phyloP scores from a whole-genome alignment of 2,113 vertebrate genomes.

The Sebastes fasciatus region DNA sequence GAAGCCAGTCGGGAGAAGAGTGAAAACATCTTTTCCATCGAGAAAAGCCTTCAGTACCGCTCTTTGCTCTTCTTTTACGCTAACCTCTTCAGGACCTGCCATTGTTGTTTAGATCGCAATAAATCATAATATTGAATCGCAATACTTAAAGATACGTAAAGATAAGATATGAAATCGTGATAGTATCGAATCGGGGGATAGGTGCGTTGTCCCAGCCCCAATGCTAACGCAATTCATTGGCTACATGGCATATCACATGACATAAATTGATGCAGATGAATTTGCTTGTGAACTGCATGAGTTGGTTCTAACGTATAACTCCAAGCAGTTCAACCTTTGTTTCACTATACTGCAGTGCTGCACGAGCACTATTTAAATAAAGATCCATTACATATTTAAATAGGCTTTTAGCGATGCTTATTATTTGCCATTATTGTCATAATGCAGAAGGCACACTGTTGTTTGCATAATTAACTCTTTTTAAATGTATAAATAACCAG shows the following conservation, averaged over 20 bases:
- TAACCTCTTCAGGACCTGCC: no score
- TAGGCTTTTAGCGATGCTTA: neutral
- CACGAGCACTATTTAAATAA: neutral
- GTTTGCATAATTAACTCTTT: slow-evolving; percentile 1
- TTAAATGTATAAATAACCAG: neutral
- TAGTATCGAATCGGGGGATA: no score
- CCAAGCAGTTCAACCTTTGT: neutral
- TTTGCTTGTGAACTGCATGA: neutral
- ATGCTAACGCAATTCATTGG: neutral
- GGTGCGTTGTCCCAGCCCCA: no score
- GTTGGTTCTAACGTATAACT: neutral
- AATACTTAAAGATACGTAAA: no score
- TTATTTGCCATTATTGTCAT: neutral
- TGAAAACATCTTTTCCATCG: no score
- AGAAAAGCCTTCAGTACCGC: no score
- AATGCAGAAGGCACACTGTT: neutral
- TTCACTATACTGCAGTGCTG: neutral
- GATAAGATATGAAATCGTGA: no score
- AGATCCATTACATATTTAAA: neutral
- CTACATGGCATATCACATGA: neutral
- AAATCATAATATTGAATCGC: no score
- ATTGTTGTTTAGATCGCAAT: no score
- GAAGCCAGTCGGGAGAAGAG: no score
- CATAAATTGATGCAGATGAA: neutral
- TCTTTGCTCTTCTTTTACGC: no score